A percentile compares a stretch with the other conserved stretches of the same genome.
phyloP scores from a whole-genome alignment of 1,140 invertebrate genomes.

The Drosophila ironensis region DNA sequence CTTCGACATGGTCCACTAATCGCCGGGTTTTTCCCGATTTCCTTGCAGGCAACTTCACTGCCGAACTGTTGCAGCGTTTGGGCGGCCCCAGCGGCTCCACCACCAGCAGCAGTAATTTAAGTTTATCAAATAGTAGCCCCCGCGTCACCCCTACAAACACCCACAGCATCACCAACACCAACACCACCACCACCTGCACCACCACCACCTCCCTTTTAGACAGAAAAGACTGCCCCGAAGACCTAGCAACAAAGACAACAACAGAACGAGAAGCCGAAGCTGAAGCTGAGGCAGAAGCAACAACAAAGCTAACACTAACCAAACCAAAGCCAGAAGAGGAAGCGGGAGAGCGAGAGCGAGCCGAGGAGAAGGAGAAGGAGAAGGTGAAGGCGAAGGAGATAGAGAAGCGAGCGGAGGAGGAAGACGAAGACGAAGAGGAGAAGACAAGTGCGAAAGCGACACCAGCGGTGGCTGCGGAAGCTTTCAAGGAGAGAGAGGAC shows the following conservation, averaged over 20 bases:
- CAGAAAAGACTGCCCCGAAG: conserved; percentile 64
- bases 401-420: conserved; percentile 17
- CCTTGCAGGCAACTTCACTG: conserved; percentile 56
- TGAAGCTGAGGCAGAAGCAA: conserved; percentile 3
- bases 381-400: background rate
- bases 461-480: background rate
- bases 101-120: conserved; percentile 14
- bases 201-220: conserved; percentile 45
- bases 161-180: conserved; percentile 22
- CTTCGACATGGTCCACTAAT: too few relatives aligned
- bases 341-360: conserved; percentile 15
- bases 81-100: conserved; percentile 29
- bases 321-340: conserved; percentile 63
- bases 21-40: background rate
- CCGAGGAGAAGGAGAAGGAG: conserved; percentile 14
- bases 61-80: conserved; percentile 63
- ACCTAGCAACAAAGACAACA: conserved; percentile 39
- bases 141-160: conserved; percentile 27
- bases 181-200: conserved; percentile 22
- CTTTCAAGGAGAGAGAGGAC: background rate
- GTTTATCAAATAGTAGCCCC: conserved; percentile 14
- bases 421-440: background rate
- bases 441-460: background rate
- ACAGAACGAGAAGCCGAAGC: conserved; percentile 13
- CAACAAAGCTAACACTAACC: conserved; percentile 23